Conservation (phyloP, 2,888 invertebrate genomes). For the Esperia sulphurella region DNA sequence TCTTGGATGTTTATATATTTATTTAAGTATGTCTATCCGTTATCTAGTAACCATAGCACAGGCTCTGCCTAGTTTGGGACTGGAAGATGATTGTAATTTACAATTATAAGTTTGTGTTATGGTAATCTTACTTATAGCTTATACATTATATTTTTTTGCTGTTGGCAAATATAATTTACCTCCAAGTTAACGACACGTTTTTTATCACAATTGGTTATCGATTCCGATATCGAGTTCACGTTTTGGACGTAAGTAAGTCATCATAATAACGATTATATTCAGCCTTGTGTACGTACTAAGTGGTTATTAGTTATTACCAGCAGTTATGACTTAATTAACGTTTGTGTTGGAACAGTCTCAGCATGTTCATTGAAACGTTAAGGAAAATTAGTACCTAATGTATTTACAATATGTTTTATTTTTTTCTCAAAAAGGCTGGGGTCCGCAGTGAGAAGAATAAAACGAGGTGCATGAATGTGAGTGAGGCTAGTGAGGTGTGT, state of each 20-base stretch:
- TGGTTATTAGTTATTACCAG: background rate
- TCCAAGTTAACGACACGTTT: conserved; percentile 5
- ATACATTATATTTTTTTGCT: background rate
- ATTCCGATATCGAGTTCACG: conserved; percentile 19
- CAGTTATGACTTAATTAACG: conserved; percentile 3
- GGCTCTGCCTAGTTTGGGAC: no score
- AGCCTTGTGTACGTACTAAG: conserved; percentile 6
- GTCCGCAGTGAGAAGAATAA: no score
- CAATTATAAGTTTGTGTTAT: background rate
- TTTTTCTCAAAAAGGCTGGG: no score
- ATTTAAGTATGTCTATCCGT: no score
- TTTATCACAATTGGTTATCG: conserved; percentile 23
- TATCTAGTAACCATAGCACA: no score
- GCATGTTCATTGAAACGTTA: no score
- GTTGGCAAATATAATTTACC: background rate
- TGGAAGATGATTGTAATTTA: no score
- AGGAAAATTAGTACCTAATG: no score
- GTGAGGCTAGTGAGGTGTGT: no score
- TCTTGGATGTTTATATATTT: no score
- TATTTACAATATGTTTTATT: no score
- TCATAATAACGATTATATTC: conserved; percentile 7
- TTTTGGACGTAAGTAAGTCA: conserved; percentile 13
- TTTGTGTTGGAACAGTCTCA: background rate
- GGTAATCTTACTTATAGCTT: background rate
- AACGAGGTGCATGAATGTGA: no score